Evolutionary conservation across 1,140 invertebrate species (phyloP), one percentile per base, ranked within the genome.

Genomic region (Cylas formicarius): DNA sequence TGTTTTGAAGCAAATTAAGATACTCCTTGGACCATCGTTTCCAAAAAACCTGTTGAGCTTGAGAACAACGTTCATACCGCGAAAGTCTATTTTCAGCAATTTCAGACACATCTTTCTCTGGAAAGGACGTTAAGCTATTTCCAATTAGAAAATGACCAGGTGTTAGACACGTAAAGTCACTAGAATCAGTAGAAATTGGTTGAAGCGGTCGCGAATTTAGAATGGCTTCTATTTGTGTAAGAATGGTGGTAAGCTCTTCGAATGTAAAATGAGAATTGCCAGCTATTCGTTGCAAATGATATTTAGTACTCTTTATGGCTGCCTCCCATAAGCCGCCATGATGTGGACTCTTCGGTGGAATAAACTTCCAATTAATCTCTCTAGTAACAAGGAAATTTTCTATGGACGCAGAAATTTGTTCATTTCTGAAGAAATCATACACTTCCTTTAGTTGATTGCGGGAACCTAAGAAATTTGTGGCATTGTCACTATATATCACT

Each of bases 111-210:
- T 48, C 35, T 9, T 22, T 16, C 17, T 56, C 53, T 18, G 57
- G 53, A 14, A 57, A 11, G 8, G 55, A 21, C 3, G 38, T 53
- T 4, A 65, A 31, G 9, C 58, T 47, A 19, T 40, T 17, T 6
- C 65, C 64, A 38, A 65, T 66, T 10, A 68, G 36, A 32, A 69
- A 69, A 48, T 68, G 63, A 11, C 45, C 64, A 8, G 66, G 64
- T n/a, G 65, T 65, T 1, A 65, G 36, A 10, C 29, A 8, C 0
- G 13, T 11, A 9, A 53, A 28, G 21, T 63, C 61, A 45, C 55
- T 41, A 33, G 56, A 46, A 39, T 61, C 55, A 26, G 42, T 39
- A n/a, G 50, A 52, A 7, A 62, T 17, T 7, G 53, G 53, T 18
- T 34, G 46, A 5, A 68, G 21, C 10, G 66, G 65, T 9, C 67